These are phyloP conservation scores for Pseudomugil gertrudae DNA, from an alignment of 2,797 vertebrate genomes.

Conservation along the genomic window DNA sequence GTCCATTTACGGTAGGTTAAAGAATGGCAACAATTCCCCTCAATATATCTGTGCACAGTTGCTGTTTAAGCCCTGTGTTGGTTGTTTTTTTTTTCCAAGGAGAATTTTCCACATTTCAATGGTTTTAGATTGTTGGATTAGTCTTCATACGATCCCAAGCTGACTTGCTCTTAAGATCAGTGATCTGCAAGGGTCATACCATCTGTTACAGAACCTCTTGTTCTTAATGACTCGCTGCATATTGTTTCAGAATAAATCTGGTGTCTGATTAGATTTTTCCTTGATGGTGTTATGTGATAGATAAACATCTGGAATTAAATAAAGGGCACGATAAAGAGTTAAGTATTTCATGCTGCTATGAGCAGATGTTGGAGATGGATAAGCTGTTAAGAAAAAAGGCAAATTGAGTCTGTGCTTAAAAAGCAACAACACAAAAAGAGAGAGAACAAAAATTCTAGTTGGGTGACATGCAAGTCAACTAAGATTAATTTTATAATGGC, in stretches of 20 bases:
- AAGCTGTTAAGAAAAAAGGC: not conserved
- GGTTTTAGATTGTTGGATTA: not conserved
- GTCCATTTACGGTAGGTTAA: not conserved
- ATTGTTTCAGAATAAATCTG: not conserved
- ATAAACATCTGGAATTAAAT: slow-evolving; percentile 1
- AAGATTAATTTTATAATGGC: no score
- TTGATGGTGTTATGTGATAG: not conserved
- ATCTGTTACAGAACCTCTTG: not conserved
- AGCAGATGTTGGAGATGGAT: not conserved
- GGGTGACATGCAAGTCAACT: no score
- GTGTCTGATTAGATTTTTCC: not conserved
- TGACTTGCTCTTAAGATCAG: slow-evolving; percentile 2
- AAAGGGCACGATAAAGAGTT: not conserved
- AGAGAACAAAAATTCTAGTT: not conserved
- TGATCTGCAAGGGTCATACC: not conserved
- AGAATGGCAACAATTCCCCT: not conserved
- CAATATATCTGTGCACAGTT: not conserved
- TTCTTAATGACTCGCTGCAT: not conserved
- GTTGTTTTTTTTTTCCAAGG: not conserved
- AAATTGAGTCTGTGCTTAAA: not conserved
- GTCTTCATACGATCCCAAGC: not conserved
- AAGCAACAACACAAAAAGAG: not conserved
- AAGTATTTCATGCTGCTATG: not conserved
- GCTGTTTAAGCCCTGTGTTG: not conserved
- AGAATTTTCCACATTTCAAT: not conserved